These are phyloP conservation scores for Euplexia lucipara DNA, from an alignment of 2,888 invertebrate genomes.

Conservation along the genomic window DNA sequence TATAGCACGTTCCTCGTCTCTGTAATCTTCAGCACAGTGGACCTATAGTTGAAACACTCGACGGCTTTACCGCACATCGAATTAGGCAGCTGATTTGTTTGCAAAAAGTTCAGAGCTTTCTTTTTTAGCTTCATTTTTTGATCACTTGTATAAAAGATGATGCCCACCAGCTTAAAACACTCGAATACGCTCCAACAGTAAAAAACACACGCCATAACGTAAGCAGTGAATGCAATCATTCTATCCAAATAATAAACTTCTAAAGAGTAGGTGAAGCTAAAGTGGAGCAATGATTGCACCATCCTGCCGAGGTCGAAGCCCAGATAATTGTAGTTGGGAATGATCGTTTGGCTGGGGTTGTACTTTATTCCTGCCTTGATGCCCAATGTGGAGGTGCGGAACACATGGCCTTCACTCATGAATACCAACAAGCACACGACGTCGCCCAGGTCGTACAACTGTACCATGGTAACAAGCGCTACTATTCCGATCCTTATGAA, in stretches of 20 bases:
- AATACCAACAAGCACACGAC: conserved; percentile 48
- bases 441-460: conserved; percentile 60
- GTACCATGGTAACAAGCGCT: conserved; percentile 61
- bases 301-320: neutral
- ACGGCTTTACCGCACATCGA: conserved; percentile 14
- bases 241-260: conserved; percentile 7
- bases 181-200: conserved; percentile 5
- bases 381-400: neutral
- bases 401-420: neutral
- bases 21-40: conserved; percentile 7
- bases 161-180: neutral
- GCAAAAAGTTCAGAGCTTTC: conserved; percentile 12
- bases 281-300: neutral
- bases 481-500: conserved; percentile 65
- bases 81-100: conserved; percentile 28
- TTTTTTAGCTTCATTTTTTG: neutral
- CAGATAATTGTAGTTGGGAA: neutral
- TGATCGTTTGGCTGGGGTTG: neutral
- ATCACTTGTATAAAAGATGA: neutral
- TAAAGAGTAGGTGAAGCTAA: neutral
- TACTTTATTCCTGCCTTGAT: neutral
- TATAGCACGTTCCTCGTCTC: conserved; percentile 24
- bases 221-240: neutral
- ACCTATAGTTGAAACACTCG: conserved; percentile 22
- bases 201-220: neutral